A percentile compares a stretch with the other conserved stretches of the same genome.
Evolutionary conservation across 1,140 invertebrate species (phyloP).

Genomic region (Drosophila asahinai): DNA sequence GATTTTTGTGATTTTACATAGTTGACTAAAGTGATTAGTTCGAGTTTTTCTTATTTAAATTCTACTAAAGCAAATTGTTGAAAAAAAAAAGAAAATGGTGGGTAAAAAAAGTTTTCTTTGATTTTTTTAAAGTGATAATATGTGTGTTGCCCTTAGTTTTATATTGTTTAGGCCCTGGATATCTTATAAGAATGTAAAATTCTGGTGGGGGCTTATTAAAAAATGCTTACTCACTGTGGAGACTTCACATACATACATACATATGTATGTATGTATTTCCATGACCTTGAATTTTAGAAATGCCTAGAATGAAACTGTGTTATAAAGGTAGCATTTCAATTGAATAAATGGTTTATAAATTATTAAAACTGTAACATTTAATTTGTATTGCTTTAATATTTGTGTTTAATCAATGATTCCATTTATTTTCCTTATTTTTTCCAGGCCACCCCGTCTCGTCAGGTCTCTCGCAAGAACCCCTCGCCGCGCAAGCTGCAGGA

Average conservation of each 20-base stretch:
- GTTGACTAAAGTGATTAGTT: neutral
- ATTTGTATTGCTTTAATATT: no score
- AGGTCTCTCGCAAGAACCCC: constrained; percentile 49
- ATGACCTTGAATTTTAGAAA: neutral
- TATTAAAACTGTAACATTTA: no score
- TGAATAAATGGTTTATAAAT: neutral
- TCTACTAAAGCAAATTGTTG: neutral
- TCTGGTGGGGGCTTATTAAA: neutral
- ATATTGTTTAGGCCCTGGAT: neutral
- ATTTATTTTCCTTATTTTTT: neutral
- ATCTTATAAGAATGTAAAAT: no score
- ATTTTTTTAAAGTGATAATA: neutral
- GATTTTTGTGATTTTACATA: neutral
- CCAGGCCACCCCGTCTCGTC: constrained; percentile 37
- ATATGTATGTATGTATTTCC: no score
- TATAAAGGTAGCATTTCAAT: neutral
- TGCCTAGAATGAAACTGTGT: neutral
- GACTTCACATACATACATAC: neutral
- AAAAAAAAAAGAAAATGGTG: constrained; percentile 5
- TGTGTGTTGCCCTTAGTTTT: no score
- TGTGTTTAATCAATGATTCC: neutral
- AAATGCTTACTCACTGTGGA: neutral
- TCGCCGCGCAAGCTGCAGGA: constrained; percentile 44
- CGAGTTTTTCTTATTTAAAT: neutral
- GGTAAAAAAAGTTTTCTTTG: neutral